Evolutionary conservation across 2,888 invertebrate genomes (phyloP).

Genomic region (Aleiodes testaceus): DNA sequence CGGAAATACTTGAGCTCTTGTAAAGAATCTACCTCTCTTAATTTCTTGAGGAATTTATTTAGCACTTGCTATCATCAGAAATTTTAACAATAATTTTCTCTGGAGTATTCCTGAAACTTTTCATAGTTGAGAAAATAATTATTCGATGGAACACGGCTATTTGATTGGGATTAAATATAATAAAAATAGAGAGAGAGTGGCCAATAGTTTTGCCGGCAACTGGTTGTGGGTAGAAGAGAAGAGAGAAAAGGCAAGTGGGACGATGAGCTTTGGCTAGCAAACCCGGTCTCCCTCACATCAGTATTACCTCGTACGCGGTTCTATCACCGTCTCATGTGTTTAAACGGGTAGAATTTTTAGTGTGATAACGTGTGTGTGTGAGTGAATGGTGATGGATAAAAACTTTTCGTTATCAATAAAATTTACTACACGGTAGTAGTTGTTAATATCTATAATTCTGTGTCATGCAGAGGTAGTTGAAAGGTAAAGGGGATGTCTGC

Average conservation of each 20-base stretch:
- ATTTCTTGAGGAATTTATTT: background rate
- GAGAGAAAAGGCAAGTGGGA: constrained; percentile 34
- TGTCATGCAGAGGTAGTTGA: constrained; percentile 43
- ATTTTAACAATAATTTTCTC: background rate
- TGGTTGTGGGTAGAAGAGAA: constrained; percentile 32
- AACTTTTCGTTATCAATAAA: constrained; percentile 57
- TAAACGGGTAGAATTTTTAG: constrained; percentile 19
- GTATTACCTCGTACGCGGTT: constrained; percentile 66
- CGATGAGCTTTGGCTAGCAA: constrained; percentile 36
- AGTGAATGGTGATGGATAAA: constrained; percentile 64
- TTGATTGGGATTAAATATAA: background rate
- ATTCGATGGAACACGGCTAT: no score
- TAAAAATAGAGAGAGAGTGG: background rate
- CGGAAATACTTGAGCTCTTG: constrained; percentile 5
- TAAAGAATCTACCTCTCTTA: background rate
- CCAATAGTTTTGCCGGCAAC: constrained; percentile 12
- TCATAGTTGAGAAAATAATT: constrained; percentile 25
- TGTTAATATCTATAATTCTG: constrained; percentile 43
- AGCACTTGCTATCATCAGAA: background rate
- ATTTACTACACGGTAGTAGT: constrained; percentile 63
- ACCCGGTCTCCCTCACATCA: constrained; percentile 40
- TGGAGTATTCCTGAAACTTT: constrained; percentile 1
- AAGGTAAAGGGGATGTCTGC: constrained; percentile 13
- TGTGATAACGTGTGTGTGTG: constrained; percentile 46
- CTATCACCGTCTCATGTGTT: constrained; percentile 57